phyloP scores from a whole-genome alignment of 2,888 invertebrate species.

The Teinopalpus imperialis region DNA sequence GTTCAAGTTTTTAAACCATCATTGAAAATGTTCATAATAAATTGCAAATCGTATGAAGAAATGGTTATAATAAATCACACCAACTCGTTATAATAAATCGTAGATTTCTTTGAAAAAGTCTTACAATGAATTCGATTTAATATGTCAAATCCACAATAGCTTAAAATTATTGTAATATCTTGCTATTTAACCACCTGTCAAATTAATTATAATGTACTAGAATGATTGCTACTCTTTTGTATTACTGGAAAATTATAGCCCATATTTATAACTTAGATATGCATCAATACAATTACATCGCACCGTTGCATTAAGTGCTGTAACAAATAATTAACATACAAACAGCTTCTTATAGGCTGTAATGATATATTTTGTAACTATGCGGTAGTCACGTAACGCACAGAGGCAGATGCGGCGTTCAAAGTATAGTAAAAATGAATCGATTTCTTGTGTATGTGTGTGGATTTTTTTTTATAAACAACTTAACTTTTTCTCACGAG shows the following conservation, averaged over 20 bases:
- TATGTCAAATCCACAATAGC: no score
- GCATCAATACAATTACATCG: slow-evolving; percentile 22
- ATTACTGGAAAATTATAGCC: slow-evolving; percentile 14
- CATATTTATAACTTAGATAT: slow-evolving; percentile 19
- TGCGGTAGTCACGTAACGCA: slow-evolving; percentile 11
- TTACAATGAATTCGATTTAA: no score
- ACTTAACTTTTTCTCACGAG: no score
- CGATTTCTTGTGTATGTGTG: no score
- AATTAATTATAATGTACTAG: neutral
- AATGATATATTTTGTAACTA: slow-evolving; percentile 20
- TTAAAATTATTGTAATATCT: no score
- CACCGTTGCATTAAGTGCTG: slow-evolving; percentile 17
- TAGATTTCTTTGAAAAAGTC: no score
- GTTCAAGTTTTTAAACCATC: neutral
- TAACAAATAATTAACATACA: slow-evolving; percentile 26
- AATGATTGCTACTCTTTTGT: slow-evolving; percentile 10
- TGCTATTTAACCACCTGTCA: neutral
- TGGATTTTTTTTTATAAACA: no score
- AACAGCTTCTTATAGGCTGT: slow-evolving; percentile 22
- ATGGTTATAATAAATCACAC: no score
- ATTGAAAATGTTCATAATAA: slow-evolving; percentile 2
- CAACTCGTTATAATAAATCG: no score
- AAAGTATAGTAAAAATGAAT: no score
- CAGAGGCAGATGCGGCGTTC: slow-evolving; percentile 1
- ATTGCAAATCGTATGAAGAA: slow-evolving; percentile 1